phyloP scores from a whole-genome alignment of 2,113 vertebrate genomes.

The Gambusia holbrooki region DNA sequence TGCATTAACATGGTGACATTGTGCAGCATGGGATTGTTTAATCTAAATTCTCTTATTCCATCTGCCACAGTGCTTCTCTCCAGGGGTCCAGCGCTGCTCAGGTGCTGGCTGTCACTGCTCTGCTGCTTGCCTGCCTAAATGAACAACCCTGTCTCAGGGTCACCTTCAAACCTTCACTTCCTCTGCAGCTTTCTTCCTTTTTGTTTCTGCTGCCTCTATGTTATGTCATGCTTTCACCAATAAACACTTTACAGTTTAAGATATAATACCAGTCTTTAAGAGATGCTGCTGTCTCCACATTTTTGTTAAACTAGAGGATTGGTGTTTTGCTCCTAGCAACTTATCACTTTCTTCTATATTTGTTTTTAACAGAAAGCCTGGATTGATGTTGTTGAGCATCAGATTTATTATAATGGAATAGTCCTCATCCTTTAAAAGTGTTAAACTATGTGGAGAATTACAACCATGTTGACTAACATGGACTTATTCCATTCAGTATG shows the following conservation, averaged over 20 bases:
- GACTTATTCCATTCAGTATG: too few relatives aligned
- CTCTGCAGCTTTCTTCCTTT: neutral
- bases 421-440: neutral
- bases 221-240: neutral
- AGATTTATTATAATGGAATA: neutral
- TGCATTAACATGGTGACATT: slow-evolving; percentile 41
- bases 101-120: slow-evolving; percentile 66
- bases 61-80: slow-evolving; percentile 64
- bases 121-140: slow-evolving; percentile 66
- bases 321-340: neutral
- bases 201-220: neutral
- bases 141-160: slow-evolving; percentile 66
- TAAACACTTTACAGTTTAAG: neutral
- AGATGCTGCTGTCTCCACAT: neutral
- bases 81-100: slow-evolving; percentile 56
- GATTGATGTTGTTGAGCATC: neutral
- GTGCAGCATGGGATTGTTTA: slow-evolving; percentile 56
- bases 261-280: neutral
- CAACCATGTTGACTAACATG: too few relatives aligned
- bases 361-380: neutral
- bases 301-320: neutral
- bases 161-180: slow-evolving; percentile 61
- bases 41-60: slow-evolving; percentile 72
- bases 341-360: neutral
- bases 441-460: too few relatives aligned